Base-by-base conservation (phyloP, 1,140 invertebrate genomes). In the Cyclina sinensis region DNA sequence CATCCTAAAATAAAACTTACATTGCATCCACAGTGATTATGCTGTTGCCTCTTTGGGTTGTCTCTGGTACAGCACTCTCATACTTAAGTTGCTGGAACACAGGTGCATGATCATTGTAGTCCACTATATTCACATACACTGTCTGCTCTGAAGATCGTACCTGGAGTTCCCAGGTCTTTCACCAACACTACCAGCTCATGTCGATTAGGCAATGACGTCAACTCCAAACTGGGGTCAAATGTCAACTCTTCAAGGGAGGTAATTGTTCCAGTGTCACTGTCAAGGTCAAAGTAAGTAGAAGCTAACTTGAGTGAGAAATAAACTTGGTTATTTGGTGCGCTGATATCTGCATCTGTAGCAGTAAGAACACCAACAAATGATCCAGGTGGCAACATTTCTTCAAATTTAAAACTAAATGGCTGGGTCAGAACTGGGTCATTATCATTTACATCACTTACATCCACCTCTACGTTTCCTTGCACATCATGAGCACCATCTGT, bases 131-230 rank as follows among this genome's bases (percentile, higher is more conserved):
- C n/a, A 95, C 91, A 12, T 89, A 91, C 24, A 95, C 90, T 9
- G 91, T 88, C 11, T 91, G 86, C 54, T 94, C 92, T 0, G 97
- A 97, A 0, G 97, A 97, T 95, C 92, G 97, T 97, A 96, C n/a
- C 98, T 97, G 98, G 98, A 94, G 98, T 98, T 0, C 99, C 99
- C 93, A 98, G 98, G 96, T 99, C 99, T 94, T 99, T 98, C 0
- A 98, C 98, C 0, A 99, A 95, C 0, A 99, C 97, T 0, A 97
- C 97, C 14, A 99, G 95, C 0, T 97, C 96, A 92, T 99, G 98
- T 81, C 97, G 96, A 95, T 99, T 99, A 94, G 99, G 98, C 0
- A 98, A 98, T 0, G 98, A 98, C 1, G 97, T 96, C 78, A 97
- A 97, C 79, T 93, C 94, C n/a, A 90, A 88, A 0, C 97, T 97